Evolutionary conservation across 2,797 vertebrate species (phyloP).

Genomic region (Alectoris magna): DNA sequence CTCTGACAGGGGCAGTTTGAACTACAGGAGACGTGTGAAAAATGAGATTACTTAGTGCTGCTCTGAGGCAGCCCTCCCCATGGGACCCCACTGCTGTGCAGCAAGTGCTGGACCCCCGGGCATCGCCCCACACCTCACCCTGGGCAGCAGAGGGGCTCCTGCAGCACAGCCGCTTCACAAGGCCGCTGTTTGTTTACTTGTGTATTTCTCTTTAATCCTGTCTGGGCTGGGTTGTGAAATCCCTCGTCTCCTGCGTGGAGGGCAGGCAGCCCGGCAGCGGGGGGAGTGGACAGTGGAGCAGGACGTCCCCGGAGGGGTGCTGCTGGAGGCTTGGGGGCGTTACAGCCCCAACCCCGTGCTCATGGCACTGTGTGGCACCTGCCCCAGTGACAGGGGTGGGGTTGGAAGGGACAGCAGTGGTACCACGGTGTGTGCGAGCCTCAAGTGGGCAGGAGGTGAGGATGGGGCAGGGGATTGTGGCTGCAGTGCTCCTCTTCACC

Average conservation of each 20-base stretch:
- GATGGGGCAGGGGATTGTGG: background rate
- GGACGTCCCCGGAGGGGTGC: background rate
- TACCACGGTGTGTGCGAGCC: background rate
- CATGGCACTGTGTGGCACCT: background rate
- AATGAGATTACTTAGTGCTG: constrained; percentile 76
- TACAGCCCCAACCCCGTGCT: fast-evolving
- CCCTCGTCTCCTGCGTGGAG: constrained; percentile 63
- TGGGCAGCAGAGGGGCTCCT: background rate
- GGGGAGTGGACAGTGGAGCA: constrained; percentile 48
- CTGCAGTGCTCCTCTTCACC: background rate
- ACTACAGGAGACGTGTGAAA: constrained; percentile 77
- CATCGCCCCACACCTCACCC: constrained; percentile 33
- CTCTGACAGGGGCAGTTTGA: constrained; percentile 74
- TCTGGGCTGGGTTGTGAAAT: constrained; percentile 75
- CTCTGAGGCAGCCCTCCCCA: constrained; percentile 48
- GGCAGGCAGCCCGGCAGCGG: constrained; percentile 63
- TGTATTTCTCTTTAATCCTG: constrained; percentile 67
- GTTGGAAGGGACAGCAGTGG: background rate
- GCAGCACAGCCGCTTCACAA: background rate
- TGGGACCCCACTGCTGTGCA: constrained; percentile 14
- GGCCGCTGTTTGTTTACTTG: constrained; percentile 66
- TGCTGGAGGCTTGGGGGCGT: background rate
- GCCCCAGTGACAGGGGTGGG: background rate
- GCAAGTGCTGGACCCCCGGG: constrained; percentile 1
- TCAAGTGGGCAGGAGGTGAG: background rate